phyloP scores from a whole-genome alignment of 2,113 vertebrate genomes.

The Poeciliopsis occidentalis region DNA sequence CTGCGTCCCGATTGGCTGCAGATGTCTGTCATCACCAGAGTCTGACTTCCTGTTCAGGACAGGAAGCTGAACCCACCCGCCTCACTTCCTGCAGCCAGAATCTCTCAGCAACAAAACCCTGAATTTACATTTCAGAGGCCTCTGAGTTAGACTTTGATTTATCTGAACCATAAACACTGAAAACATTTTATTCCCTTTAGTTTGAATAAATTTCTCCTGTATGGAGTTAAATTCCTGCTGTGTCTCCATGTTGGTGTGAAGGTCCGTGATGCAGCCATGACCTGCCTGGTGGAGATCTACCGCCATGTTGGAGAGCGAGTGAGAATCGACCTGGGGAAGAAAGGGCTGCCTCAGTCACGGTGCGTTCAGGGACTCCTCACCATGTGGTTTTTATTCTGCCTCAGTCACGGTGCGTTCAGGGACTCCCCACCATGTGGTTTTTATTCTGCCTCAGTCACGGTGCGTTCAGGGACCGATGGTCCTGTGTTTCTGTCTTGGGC shows the following conservation, averaged over 20 bases:
- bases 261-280: slow-evolving; percentile 97
- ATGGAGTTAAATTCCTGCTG: neutral
- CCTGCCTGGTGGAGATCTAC: slow-evolving; percentile 96
- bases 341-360: slow-evolving; percentile 96
- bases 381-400: no score
- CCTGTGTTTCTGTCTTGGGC: no score
- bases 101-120: neutral
- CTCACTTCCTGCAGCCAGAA: neutral
- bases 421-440: no score
- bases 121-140: no score
- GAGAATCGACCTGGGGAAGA: slow-evolving; percentile 95
- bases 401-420: no score
- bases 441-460: no score
- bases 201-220: neutral
- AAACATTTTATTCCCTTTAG: no score
- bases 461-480: no score
- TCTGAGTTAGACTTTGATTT: no score
- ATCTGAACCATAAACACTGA: no score
- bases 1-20: neutral
- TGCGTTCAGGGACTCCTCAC: slow-evolving; percentile 43
- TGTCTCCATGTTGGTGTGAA: slow-evolving; percentile 43
- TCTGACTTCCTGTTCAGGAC: neutral
- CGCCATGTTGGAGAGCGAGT: slow-evolving; percentile 96
- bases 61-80: neutral
- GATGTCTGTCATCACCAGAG: neutral